Evolutionary conservation across 35 echinoderm and acorn worm species (phyloP).

Genomic region (Strongylocentrotus purpuratus): DNA sequence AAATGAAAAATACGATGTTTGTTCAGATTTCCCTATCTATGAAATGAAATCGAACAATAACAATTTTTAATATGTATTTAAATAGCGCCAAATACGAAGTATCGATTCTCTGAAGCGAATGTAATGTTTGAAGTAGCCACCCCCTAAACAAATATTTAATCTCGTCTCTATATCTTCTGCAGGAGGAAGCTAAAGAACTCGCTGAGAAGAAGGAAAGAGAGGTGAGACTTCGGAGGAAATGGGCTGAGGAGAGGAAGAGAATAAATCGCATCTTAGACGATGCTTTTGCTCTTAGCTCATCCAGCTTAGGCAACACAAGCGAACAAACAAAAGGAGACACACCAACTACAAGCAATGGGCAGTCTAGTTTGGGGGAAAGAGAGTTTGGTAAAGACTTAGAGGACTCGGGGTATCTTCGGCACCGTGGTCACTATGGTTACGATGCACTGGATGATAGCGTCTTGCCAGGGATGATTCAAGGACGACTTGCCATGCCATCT

Average conservation of each 20-base stretch:
- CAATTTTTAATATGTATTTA: too few relatives aligned
- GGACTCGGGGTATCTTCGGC: neutral
- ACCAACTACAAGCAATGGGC: neutral
- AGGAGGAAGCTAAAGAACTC: constrained; percentile 28
- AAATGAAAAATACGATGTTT: too few relatives aligned
- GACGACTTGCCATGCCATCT: neutral
- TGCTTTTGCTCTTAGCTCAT: constrained; percentile 11
- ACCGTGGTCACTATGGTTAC: constrained; percentile 26
- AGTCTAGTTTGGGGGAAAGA: neutral
- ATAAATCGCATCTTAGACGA: constrained; percentile 39
- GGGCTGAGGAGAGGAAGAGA: constrained; percentile 37
- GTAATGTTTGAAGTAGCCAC: too few relatives aligned
- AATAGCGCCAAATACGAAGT: too few relatives aligned
- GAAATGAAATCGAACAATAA: too few relatives aligned
- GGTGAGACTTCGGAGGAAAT: constrained; percentile 20
- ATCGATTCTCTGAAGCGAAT: too few relatives aligned
- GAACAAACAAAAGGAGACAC: neutral
- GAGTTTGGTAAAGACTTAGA: neutral
- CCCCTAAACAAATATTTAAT: too few relatives aligned
- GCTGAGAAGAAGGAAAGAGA: constrained; percentile 40
- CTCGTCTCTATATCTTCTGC: neutral
- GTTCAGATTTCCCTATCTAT: too few relatives aligned
- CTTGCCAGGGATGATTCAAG: constrained; percentile 9
- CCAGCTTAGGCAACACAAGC: neutral
- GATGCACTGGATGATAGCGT: neutral